Conservation (phyloP, 2,797 vertebrate genomes). For the Caiman crocodilus region DNA sequence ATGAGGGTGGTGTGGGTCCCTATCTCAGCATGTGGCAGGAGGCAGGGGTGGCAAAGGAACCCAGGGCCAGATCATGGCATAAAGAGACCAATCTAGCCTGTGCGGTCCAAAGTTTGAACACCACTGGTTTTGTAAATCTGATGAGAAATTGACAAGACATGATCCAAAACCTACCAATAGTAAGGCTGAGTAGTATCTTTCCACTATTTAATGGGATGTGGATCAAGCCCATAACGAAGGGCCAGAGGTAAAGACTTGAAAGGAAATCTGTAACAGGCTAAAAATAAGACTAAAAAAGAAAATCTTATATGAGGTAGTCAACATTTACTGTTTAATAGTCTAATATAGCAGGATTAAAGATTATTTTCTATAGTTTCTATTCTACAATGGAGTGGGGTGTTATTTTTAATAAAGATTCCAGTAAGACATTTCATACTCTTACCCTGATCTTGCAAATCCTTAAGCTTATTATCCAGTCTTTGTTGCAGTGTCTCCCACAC, state of each 20-base stretch:
- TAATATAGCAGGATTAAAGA: slow-evolving; percentile 20
- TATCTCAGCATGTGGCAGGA: too few relatives aligned
- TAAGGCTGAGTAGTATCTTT: slow-evolving; percentile 41
- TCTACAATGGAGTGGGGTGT: neutral
- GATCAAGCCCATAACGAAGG: slow-evolving; percentile 13
- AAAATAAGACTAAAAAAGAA: slow-evolving; percentile 10
- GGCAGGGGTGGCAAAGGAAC: too few relatives aligned
- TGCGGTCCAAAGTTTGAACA: neutral
- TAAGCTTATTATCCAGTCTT: slow-evolving; percentile 25
- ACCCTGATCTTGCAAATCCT: slow-evolving; percentile 16
- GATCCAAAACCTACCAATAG: neutral
- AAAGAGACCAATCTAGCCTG: too few relatives aligned
- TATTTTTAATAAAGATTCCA: neutral
- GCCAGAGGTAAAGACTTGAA: slow-evolving; percentile 12
- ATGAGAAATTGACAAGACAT: neutral
- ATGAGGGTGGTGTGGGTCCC: too few relatives aligned
- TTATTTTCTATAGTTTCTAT: slow-evolving; percentile 19
- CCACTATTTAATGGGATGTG: slow-evolving; percentile 31
- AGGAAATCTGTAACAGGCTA: slow-evolving; percentile 35
- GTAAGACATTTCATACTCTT: neutral
- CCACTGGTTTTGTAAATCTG: slow-evolving; percentile 5
- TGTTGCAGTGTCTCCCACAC: neutral
- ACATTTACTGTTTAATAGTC: neutral
- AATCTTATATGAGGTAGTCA: neutral
- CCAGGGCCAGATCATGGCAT: too few relatives aligned